These are phyloP conservation scores for Athene noctua DNA, from an alignment of 2,113 vertebrate genomes.

Conservation along the genomic window DNA sequence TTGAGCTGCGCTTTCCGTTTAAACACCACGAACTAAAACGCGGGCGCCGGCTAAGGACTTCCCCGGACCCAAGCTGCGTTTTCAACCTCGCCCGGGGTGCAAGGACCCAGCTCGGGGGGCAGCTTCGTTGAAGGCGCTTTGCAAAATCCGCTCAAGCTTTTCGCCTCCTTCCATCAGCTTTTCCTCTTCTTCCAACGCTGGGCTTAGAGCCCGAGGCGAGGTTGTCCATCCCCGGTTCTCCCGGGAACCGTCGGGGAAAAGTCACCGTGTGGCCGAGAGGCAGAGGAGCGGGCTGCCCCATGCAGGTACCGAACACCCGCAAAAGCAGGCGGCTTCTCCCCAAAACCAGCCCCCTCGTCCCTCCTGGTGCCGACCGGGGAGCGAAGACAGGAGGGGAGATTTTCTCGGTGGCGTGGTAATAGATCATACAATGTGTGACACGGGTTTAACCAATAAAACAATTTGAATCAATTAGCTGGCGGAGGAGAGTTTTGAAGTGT, in stretches of 20 bases:
- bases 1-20: not conserved
- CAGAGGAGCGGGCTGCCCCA: not conserved
- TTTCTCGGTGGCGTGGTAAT: slow-evolving; percentile 55
- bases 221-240: not conserved
- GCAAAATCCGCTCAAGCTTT: not conserved
- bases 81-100: not conserved
- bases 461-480: slow-evolving; percentile 81
- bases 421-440: slow-evolving; percentile 72
- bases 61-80: not conserved
- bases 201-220: not conserved
- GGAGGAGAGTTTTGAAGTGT: slow-evolving; percentile 74
- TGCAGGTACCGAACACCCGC: not conserved
- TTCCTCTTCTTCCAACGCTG: not conserved
- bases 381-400: slow-evolving; percentile 56
- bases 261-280: not conserved
- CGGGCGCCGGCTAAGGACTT: fast-evolving
- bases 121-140: not conserved
- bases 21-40: not conserved
- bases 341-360: not conserved
- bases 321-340: not conserved
- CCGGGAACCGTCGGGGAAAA: not conserved
- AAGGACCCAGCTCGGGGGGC: not conserved
- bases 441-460: slow-evolving; percentile 78
- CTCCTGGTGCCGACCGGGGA: not conserved
- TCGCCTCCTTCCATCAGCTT: not conserved